Evolutionary conservation across 2,113 vertebrate species (phyloP), one percentile per base, ranked within the genome.

Genomic region (Atlantisia rogersi): DNA sequence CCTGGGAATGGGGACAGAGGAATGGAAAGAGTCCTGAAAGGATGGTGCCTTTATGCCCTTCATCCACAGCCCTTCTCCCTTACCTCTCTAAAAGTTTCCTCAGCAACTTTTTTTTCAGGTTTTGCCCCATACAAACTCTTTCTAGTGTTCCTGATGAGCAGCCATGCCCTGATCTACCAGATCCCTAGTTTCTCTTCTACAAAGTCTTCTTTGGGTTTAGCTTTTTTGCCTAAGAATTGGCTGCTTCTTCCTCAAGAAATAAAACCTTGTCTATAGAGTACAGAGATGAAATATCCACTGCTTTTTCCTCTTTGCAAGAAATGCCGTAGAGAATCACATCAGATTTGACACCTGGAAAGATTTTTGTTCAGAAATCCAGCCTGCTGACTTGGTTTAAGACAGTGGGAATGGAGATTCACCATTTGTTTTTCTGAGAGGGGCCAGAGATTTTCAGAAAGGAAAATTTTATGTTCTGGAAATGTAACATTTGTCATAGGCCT

Each of bases 111-210:
- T 83, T 12, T 21, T 19, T 69, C 29, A 50, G 15, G 1, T 82
- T 91, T 86, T 91, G 26, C 67, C 12, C 15, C 8, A 16, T 32
- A 24, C 11, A 58, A 39, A 52, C 42, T 64, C 35, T 75, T 75
- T 46, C 44, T 11, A 26, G 24, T 52, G 40, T 86, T 87, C 46
- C 26, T 37, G 7, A 79, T 64, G 15, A 16, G 15, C 22, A 74
- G 4, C 70, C 3, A 1, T 5, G 3, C 52, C 14, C 0, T 4
- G 4, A 58, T 60, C 12, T 71, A 28, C 24, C 28, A 4, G 37
- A 60, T 68, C 46, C 15, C 28, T 37, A 5, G 44, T 60, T 88
- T 93, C 35, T 53, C 15, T 28, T 78, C 32, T 48, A 39, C 5
- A 6, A 85, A 73, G 29, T 14, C 3, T 55, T 64, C 39, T 64